These are phyloP conservation scores for Thunnus maccoyii DNA, from an alignment of 2,113 vertebrate genomes.

Conservation along the genomic window DNA sequence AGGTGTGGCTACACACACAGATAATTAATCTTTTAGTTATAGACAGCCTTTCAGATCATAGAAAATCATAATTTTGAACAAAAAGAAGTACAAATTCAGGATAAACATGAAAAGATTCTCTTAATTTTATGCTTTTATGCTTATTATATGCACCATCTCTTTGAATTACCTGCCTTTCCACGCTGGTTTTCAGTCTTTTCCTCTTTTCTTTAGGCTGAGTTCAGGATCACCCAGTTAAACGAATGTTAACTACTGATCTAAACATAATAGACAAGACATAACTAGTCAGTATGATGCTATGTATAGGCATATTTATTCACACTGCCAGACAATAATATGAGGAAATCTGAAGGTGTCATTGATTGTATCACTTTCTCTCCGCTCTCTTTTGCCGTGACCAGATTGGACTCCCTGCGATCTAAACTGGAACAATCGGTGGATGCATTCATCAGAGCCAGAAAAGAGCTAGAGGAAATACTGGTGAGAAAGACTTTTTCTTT, in stretches of 20 bases:
- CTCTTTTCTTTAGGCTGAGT: background rate
- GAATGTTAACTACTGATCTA: background rate
- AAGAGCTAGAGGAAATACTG: constrained; percentile 83
- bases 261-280: background rate
- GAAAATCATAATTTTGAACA: background rate
- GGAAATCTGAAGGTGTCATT: background rate
- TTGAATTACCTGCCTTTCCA: background rate
- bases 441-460: constrained; percentile 82
- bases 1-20: too few relatives aligned
- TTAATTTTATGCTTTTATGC: too few relatives aligned
- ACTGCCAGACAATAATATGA: background rate
- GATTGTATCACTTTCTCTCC: background rate
- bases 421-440: constrained; percentile 81
- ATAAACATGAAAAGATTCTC: too few relatives aligned
- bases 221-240: background rate
- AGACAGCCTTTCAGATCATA: background rate
- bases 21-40: background rate
- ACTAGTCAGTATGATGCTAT: background rate
- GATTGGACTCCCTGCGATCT: constrained; percentile 81
- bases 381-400: constrained; percentile 67
- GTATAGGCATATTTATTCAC: background rate
- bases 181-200: background rate
- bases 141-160: too few relatives aligned
- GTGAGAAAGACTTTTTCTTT: constrained; percentile 71
- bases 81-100: background rate